These are phyloP conservation scores for Diglossa cyanea DNA, from an alignment of 2,797 vertebrate genomes.

Conservation along the genomic window DNA sequence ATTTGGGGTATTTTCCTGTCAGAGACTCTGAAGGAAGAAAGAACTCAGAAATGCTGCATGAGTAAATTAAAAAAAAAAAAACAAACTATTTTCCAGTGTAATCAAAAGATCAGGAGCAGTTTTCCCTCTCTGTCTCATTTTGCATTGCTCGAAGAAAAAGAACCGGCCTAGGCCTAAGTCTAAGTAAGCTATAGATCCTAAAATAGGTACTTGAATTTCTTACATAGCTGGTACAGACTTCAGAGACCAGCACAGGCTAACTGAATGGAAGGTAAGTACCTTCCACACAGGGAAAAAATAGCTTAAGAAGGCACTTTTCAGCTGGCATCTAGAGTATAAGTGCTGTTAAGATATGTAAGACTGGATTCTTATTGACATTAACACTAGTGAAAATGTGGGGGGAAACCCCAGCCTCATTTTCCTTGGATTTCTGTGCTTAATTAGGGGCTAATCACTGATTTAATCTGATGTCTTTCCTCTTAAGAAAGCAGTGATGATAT, in stretches of 20 bases:
- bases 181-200: background rate
- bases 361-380: background rate
- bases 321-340: background rate
- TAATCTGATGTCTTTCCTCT: background rate
- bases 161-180: background rate
- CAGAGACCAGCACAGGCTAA: background rate
- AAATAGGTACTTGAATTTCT: background rate
- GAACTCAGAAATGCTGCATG: background rate
- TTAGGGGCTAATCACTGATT: accelerated
- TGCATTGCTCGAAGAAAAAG: background rate
- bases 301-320: background rate
- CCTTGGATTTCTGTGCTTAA: background rate
- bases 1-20: background rate
- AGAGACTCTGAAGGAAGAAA: background rate
- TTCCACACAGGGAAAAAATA: background rate
- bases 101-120: background rate
- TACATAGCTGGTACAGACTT: background rate
- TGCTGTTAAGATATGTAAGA: background rate
- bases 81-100: background rate
- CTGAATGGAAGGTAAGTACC: background rate
- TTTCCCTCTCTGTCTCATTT: background rate
- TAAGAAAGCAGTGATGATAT: background rate
- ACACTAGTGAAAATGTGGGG: background rate
- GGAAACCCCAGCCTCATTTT: accelerated
- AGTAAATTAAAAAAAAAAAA: background rate